phyloP scores from a whole-genome alignment of 2,113 vertebrate genomes.

The Chloropsis cyanopogon region DNA sequence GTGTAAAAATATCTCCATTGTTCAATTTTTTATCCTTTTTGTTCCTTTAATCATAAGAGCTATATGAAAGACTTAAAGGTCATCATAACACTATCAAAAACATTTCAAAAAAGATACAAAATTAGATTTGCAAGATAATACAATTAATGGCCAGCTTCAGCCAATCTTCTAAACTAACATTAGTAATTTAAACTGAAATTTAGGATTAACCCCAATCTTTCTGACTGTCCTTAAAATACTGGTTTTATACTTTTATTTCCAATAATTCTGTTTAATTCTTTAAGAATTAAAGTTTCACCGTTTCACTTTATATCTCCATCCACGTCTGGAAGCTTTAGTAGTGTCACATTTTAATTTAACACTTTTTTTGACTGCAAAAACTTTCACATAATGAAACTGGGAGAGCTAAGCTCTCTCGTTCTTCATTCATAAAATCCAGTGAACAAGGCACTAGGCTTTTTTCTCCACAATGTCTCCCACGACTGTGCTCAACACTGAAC shows the following conservation, averaged over 20 bases:
- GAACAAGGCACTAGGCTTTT: neutral
- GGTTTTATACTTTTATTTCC: neutral
- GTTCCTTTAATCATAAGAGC: neutral
- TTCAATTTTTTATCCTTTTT: neutral
- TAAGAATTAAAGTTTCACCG: neutral
- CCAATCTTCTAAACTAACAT: neutral
- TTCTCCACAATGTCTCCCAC: neutral
- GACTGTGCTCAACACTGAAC: neutral
- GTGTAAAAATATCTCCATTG: neutral
- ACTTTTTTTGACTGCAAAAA: neutral
- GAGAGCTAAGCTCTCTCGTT: neutral
- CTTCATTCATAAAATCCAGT: neutral
- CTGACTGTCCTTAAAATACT: neutral
- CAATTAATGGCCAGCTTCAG: neutral
- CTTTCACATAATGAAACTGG: rapidly evolving
- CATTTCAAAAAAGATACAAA: neutral
- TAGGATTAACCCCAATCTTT: neutral
- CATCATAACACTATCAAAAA: neutral
- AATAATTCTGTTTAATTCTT: neutral
- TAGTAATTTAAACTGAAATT: neutral
- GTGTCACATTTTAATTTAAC: neutral
- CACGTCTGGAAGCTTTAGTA: neutral
- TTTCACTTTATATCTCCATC: neutral
- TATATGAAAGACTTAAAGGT: neutral
- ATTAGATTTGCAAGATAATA: neutral